These are phyloP conservation scores for Papilio gigon DNA, from an alignment of 2,888 invertebrate species.

Conservation along the genomic window DNA sequence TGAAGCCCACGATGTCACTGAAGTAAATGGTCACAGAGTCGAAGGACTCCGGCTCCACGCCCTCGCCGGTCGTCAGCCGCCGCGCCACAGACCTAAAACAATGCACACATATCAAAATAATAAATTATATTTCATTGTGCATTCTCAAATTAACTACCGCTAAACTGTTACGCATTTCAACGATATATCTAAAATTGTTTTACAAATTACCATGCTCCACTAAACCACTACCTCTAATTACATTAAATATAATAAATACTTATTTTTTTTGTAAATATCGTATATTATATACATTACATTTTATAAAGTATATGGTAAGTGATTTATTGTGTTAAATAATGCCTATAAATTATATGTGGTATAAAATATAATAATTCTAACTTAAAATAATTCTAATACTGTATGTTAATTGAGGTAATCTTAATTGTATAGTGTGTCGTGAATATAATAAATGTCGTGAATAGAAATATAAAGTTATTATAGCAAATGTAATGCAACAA, in stretches of 20 bases:
- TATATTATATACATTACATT: not conserved
- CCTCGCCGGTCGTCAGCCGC: conserved; percentile 92
- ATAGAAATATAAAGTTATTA: not conserved
- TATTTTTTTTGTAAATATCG: not conserved
- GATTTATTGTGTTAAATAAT: conserved; percentile 21
- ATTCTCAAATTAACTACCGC: conserved; percentile 16
- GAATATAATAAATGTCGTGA: conserved; percentile 3
- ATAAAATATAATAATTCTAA: not conserved
- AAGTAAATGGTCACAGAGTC: conserved; percentile 98
- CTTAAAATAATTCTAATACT: not conserved
- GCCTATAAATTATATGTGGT: conserved; percentile 11
- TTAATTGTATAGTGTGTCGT: not conserved
- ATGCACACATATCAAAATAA: conserved; percentile 44
- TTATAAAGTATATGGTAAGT: not conserved
- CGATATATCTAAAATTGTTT: conserved; percentile 13
- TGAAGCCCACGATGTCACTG: conserved; percentile 98
- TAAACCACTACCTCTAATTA: conserved; percentile 30
- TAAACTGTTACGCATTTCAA: conserved; percentile 22
- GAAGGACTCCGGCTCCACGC: conserved; percentile 96
- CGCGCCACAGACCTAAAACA: conserved; percentile 91
- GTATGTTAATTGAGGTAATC: not conserved
- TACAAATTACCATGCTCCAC: conserved; percentile 27
- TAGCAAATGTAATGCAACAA: conserved; percentile 16
- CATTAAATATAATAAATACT: conserved; percentile 10
- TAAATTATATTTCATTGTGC: not conserved